phyloP scores from a whole-genome alignment of 2,888 invertebrate genomes.

The Lissocephala sabroskyi region DNA sequence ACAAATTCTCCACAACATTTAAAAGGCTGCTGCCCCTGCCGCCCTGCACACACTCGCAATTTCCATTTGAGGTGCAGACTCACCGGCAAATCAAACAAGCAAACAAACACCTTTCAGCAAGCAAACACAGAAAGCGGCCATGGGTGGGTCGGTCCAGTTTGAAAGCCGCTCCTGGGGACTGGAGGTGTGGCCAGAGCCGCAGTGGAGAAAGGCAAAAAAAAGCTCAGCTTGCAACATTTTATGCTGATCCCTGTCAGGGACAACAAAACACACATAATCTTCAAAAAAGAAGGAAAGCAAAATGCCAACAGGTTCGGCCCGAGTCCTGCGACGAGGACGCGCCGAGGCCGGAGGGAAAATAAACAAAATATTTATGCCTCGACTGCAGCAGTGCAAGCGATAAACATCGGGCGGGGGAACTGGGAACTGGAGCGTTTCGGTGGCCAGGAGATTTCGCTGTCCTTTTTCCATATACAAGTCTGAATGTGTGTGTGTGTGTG shows the following conservation, averaged over 20 bases:
- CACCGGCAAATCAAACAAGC: slow-evolving; percentile 23
- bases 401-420: slow-evolving; percentile 16
- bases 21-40: slow-evolving; percentile 50
- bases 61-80: slow-evolving; percentile 26
- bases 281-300: slow-evolving; percentile 70
- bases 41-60: neutral
- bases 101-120: slow-evolving; percentile 29
- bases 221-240: slow-evolving; percentile 72
- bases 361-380: slow-evolving; percentile 59
- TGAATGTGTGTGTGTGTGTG: no score
- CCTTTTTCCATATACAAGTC: no score
- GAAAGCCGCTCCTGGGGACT: neutral
- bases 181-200: slow-evolving; percentile 5
- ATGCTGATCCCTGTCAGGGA: slow-evolving; percentile 72
- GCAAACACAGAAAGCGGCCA: slow-evolving; percentile 29
- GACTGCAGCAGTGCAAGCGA: slow-evolving; percentile 26
- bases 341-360: slow-evolving; percentile 32
- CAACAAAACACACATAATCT: slow-evolving; percentile 72
- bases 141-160: slow-evolving; percentile 2
- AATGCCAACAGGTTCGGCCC: slow-evolving; percentile 30
- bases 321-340: no score
- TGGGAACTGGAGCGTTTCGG: neutral
- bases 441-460: neutral
- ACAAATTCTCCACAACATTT: slow-evolving; percentile 68
- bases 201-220: slow-evolving; percentile 35